Percentiles rank a stretch among this genome's conserved stretches.
These are phyloP conservation scores for Guaruba guarouba DNA, from an alignment of 2,113 vertebrate genomes.

Conservation along the genomic window DNA sequence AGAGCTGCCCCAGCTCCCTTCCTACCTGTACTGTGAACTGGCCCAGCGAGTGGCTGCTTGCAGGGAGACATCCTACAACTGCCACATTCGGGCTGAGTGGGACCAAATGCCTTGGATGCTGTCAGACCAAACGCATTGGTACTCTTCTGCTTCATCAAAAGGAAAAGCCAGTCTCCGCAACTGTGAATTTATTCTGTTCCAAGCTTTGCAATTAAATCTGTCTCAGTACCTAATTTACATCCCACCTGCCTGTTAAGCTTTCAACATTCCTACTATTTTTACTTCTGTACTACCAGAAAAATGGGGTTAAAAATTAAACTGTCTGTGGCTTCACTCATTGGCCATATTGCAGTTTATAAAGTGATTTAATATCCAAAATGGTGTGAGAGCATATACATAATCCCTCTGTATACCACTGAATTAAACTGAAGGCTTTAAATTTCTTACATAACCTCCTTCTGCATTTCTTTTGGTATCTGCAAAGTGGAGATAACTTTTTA, in stretches of 20 bases:
- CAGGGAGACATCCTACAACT: not conserved
- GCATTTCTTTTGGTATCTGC: not conserved
- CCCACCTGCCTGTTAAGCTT: not conserved
- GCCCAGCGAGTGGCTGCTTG: not conserved
- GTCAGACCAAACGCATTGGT: not conserved
- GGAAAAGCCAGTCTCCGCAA: not conserved
- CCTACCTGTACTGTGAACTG: not conserved
- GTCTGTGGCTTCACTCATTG: not conserved
- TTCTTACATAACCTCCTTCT: not conserved
- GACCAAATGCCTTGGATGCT: not conserved
- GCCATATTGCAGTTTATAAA: not conserved
- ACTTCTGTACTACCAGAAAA: not conserved
- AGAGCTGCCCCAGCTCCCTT: not conserved
- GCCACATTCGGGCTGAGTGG: not conserved
- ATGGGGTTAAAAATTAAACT: not conserved
- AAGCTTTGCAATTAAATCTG: not conserved
- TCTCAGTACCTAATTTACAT: not conserved
- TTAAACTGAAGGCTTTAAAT: not conserved
- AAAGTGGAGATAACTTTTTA: not conserved
- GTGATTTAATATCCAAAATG: not conserved
- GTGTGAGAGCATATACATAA: not conserved
- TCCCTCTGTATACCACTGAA: not conserved
- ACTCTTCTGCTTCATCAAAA: not conserved
- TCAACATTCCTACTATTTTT: not conserved
- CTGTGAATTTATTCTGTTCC: not conserved